These are phyloP conservation scores for Pelobates fuscus DNA, from an alignment of 2,113 vertebrate genomes.

Conservation along the genomic window DNA sequence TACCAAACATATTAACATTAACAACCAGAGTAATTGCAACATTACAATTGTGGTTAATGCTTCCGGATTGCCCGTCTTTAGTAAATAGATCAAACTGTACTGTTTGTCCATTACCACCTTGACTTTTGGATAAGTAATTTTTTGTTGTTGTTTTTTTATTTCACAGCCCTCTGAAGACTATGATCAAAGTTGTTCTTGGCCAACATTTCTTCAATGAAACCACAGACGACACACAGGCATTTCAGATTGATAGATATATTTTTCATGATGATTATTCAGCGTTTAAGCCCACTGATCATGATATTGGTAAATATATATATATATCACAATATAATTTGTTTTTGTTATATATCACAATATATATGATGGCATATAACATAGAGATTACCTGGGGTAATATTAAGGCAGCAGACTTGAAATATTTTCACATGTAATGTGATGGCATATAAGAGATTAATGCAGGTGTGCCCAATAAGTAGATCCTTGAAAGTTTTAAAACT, in stretches of 20 bases:
- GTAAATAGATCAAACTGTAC: not conserved
- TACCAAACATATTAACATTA: no score
- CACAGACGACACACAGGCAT: conserved; percentile 73
- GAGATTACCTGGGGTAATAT: conserved; percentile 10
- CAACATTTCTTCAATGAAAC: conserved; percentile 87
- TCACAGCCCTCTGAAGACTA: conserved; percentile 74
- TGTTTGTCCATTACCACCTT: not conserved
- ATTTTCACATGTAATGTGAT: no score
- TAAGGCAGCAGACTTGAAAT: conserved; percentile 40
- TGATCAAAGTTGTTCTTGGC: conserved; percentile 85
- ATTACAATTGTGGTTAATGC: no score
- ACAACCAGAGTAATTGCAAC: no score
- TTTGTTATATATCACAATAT: no score
- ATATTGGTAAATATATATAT: conserved; percentile 85
- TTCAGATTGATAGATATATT: conserved; percentile 81
- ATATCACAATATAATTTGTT: no score
- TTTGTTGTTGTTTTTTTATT: not conserved
- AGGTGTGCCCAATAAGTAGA: no score
- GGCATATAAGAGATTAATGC: no score
- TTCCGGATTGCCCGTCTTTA: no score
- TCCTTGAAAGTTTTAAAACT: no score
- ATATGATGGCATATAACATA: no score
- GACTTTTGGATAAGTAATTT: not conserved
- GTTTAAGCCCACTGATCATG: conserved; percentile 81
- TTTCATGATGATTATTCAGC: conserved; percentile 77